Percentiles rank a stretch among this genome's conserved stretches.
phyloP scores from a whole-genome alignment of 2,888 invertebrate species.

The Agonopterix subpropinquella region DNA sequence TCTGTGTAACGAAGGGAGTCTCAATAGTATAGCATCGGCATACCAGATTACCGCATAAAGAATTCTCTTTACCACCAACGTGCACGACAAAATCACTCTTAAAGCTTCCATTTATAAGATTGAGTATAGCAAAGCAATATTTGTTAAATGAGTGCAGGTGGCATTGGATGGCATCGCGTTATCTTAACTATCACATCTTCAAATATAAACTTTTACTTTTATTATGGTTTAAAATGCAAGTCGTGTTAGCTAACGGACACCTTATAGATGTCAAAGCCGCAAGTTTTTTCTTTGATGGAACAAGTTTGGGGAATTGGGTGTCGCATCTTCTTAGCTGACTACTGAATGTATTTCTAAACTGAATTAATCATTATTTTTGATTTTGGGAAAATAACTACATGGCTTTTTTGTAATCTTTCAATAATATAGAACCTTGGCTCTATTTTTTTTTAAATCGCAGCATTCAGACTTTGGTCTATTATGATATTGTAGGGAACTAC shows the following conservation, averaged over 20 bases:
- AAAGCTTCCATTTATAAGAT: slow-evolving; percentile 9
- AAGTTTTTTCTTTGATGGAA: slow-evolving; percentile 1
- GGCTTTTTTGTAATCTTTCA: no score
- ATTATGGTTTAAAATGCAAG: slow-evolving; percentile 59
- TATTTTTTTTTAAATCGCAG: no score
- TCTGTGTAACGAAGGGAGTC: slow-evolving; percentile 64
- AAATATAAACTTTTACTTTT: slow-evolving; percentile 72
- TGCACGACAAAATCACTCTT: slow-evolving; percentile 20
- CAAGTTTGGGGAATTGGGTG: no score
- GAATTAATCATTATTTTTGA: no score
- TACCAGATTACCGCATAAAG: slow-evolving; percentile 65
- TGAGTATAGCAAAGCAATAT: slow-evolving; percentile 13
- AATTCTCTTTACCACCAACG: slow-evolving; percentile 39
- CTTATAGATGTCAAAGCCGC: slow-evolving; percentile 17
- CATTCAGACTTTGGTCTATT: no score
- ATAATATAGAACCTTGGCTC: no score
- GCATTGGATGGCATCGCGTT: slow-evolving; percentile 49
- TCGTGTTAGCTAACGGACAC: slow-evolving; percentile 52
- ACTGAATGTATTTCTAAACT: no score
- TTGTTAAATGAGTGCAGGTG: slow-evolving; percentile 57
- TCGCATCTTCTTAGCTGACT: no score
- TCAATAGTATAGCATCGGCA: slow-evolving; percentile 48
- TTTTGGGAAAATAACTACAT: no score
- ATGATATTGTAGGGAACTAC: no score
- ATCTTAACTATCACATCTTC: slow-evolving; percentile 66